Evolutionary conservation across 37 sponge, comb jelly and placozoan genomes (phyloP), one percentile per base, ranked within the genome.

Genomic region (Aphrocallistes beatrix): DNA sequence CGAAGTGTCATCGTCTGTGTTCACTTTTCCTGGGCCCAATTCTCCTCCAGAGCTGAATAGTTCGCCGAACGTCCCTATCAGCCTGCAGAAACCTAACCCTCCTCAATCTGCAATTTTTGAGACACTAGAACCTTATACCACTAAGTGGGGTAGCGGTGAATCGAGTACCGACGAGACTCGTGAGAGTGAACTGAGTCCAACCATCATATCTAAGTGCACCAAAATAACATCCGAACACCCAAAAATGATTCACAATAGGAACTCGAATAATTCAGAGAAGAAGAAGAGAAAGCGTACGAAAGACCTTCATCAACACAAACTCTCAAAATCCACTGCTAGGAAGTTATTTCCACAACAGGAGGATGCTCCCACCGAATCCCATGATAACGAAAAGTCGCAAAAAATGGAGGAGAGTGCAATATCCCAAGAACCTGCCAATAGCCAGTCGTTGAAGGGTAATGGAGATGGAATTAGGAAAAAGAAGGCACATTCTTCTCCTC

Each of bases 221-320:
- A 60, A 60, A 60, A 25, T 60, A 60, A 60, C 75, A 25, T 3
- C 75, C n/a, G 75, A 60, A 13, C 75, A 60, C n/a, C 75, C 75
- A 6, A 60, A 60, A 30, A 60, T 60, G 75, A 3, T 60, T 3
- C 75, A 60, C 75, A 60, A 60, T 30, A 3, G 75, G n/a, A 60
- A 60, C n/a, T 60, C 75, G n/a, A 60, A 60, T 30, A 60, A 60
- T 60, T 60, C 75, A 3, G 75, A 60, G 75, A 60, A 60, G 75
- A 60, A 60, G n/a, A 60, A 60, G 75, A 60, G n/a, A 60, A 60
- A 60, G 75, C 75, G 34, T 13, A 60, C 10, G 34, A 60, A 60
- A 13, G 75, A 60, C 3, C n/a, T 60, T 25, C 75, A 6, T 13
- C 75, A 60, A 6, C 28, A 3, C 1, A 60, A 60, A 13, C 28